A percentile compares a stretch with the other conserved stretches of the same genome.
These are phyloP conservation scores for Neotragus moschatus DNA, from an alignment of 2,113 vertebrate genomes.

Conservation along the genomic window DNA sequence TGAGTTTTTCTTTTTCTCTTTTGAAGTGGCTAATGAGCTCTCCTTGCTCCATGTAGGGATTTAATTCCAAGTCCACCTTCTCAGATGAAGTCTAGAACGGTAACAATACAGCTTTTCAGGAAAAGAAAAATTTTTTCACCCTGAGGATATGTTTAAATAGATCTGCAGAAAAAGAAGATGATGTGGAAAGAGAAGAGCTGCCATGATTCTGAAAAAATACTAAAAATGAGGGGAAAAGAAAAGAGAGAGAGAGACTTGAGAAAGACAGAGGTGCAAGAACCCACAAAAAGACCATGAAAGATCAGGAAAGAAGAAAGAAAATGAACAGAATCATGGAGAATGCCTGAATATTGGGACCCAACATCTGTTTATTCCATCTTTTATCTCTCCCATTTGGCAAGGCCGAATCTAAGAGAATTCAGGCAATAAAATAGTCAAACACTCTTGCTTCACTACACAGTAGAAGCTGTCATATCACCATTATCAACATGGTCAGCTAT, in stretches of 20 bases:
- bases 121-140: neutral
- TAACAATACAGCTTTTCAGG: neutral
- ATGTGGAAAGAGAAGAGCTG: neutral
- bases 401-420: neutral
- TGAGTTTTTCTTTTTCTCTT: neutral
- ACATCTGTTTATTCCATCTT: neutral
- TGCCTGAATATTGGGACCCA: neutral
- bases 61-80: neutral
- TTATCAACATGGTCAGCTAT: neutral
- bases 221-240: neutral
- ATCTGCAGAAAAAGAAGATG: neutral
- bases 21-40: neutral
- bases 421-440: neutral
- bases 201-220: neutral
- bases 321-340: neutral
- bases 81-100: neutral
- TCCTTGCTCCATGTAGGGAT: neutral
- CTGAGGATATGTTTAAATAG: conserved; percentile 16
- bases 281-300: neutral
- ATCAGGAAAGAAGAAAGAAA: neutral
- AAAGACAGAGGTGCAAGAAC: neutral
- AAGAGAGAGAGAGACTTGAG: neutral
- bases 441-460: neutral
- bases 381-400: neutral
- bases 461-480: neutral